Conservation (phyloP, 1,140 invertebrate genomes). For the Microvelia longipes region DNA sequence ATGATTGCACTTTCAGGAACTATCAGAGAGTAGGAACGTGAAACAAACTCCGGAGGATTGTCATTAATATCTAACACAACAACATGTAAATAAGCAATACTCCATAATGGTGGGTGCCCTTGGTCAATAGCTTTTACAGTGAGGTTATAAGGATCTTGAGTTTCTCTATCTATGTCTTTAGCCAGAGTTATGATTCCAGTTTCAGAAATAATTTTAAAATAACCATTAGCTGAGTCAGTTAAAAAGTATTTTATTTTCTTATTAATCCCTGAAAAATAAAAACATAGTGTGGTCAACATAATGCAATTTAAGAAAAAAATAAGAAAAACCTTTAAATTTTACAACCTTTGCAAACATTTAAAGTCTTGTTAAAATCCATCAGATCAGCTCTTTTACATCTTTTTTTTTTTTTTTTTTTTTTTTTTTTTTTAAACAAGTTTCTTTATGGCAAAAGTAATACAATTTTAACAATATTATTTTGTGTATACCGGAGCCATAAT, state of each 20-base stretch:
- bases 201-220: constrained; percentile 10
- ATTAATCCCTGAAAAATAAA: constrained; percentile 46
- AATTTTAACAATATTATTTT: too few relatives aligned
- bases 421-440: too few relatives aligned
- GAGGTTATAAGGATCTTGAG: constrained; percentile 65
- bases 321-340: background rate
- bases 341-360: background rate
- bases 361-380: too few relatives aligned
- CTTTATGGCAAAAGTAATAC: too few relatives aligned
- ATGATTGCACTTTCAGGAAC: constrained; percentile 53
- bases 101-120: constrained; percentile 49
- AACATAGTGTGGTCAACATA: background rate
- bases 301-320: constrained; percentile 8
- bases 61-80: constrained; percentile 75
- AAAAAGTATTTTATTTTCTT: constrained; percentile 69
- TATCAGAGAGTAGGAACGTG: constrained; percentile 60
- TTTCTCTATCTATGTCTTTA: constrained; percentile 60
- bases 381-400: too few relatives aligned
- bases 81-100: constrained; percentile 39
- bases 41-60: constrained; percentile 74
- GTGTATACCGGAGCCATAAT: too few relatives aligned
- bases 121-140: constrained; percentile 65
- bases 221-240: constrained; percentile 41
- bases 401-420: too few relatives aligned
- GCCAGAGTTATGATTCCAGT: constrained; percentile 8